Evolutionary conservation across 2,797 vertebrate genomes (phyloP).

Genomic region (Silurus lanzhouensis): DNA sequence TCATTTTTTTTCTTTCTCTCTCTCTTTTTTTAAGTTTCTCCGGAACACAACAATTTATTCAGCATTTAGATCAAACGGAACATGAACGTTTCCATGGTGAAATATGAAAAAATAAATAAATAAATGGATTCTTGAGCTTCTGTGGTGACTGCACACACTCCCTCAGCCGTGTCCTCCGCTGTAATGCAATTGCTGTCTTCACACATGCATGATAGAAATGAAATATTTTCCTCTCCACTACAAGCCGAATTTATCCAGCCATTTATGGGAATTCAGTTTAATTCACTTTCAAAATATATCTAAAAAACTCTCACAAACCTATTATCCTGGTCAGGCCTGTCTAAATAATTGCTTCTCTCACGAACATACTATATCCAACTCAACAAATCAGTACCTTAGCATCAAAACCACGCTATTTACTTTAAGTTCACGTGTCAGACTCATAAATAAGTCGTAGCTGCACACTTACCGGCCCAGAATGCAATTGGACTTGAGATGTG

Average conservation of each 20-base stretch:
- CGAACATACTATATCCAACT: background rate
- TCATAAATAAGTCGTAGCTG: conserved; percentile 33
- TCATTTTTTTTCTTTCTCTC: background rate
- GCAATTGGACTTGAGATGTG: too few relatives aligned
- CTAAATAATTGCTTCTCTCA: conserved; percentile 35
- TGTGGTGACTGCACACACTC: conserved; percentile 14
- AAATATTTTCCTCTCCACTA: conserved; percentile 42
- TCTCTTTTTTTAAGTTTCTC: background rate
- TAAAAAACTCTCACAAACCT: conserved; percentile 22
- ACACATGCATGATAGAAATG: conserved; percentile 46
- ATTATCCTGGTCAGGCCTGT: conserved; percentile 31
- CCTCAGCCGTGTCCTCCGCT: conserved; percentile 34
- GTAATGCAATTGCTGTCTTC: conserved; percentile 28
- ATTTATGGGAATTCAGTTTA: conserved; percentile 46
- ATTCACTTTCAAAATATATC: background rate
- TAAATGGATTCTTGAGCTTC: conserved; percentile 1
- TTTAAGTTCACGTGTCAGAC: conserved; percentile 29
- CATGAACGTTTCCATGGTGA: conserved; percentile 38
- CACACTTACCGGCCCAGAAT: conserved; percentile 9
- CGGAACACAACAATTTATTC: conserved; percentile 24
- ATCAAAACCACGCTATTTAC: conserved; percentile 36
- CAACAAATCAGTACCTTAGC: conserved; percentile 10
- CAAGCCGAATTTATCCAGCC: conserved; percentile 21
- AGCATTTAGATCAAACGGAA: conserved; percentile 7
- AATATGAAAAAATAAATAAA: background rate